Conservation (phyloP, 2,888 invertebrate genomes). For the Sturmia bella region DNA sequence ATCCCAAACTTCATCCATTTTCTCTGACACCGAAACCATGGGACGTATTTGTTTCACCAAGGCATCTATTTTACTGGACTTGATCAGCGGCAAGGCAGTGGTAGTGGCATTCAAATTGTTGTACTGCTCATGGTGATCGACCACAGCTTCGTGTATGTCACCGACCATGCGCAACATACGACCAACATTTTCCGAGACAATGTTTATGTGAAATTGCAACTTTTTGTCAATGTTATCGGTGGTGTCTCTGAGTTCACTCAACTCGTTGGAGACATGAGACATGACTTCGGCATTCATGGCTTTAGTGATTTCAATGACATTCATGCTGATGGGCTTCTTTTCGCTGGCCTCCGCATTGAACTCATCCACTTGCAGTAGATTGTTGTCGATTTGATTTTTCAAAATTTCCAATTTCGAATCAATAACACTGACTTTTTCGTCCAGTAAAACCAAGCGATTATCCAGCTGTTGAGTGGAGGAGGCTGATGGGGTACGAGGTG, state of each 20-base stretch:
- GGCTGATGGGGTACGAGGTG: constrained; percentile 71
- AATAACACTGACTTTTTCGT: constrained; percentile 92
- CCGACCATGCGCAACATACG: constrained; percentile 90
- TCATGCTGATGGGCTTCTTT: constrained; percentile 92
- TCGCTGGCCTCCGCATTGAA: constrained; percentile 94
- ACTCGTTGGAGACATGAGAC: constrained; percentile 90
- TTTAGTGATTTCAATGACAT: constrained; percentile 91
- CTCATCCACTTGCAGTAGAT: constrained; percentile 90
- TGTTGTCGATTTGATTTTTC: constrained; percentile 92
- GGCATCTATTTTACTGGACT: constrained; percentile 89
- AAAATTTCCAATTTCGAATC: constrained; percentile 89
- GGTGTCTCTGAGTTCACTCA: constrained; percentile 89
- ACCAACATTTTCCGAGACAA: constrained; percentile 91
- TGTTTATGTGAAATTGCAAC: constrained; percentile 91
- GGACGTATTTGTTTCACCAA: constrained; percentile 92
- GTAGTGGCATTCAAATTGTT: constrained; percentile 83
- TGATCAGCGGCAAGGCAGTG: constrained; percentile 84
- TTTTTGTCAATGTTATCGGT: constrained; percentile 91
- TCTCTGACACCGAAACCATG: constrained; percentile 92
- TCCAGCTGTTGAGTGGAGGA: constrained; percentile 83
- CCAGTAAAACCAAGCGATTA: constrained; percentile 87
- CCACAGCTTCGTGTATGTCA: constrained; percentile 91
- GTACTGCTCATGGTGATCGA: constrained; percentile 86
- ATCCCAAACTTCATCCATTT: constrained; percentile 96
- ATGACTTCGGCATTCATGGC: constrained; percentile 91